A percentile compares a stretch with the other conserved stretches of the same genome.
Conservation (phyloP, 2,113 vertebrate species). For the Gorsachius goisagi region DNA sequence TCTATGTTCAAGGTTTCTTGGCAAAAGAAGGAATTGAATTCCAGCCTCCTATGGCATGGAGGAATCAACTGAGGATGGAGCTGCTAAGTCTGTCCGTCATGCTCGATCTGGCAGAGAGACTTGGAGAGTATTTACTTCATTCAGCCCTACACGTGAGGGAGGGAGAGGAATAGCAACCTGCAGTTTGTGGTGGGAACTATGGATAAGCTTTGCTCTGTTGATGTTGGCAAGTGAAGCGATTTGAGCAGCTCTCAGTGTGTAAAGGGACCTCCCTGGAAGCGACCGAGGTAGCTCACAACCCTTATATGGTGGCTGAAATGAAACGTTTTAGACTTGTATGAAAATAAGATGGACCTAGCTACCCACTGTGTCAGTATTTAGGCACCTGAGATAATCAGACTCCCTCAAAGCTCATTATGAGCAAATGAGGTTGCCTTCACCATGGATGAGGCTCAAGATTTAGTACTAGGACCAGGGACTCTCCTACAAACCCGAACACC, state of each 20-base stretch:
- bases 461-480: not conserved
- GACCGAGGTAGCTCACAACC: not conserved
- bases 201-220: not conserved
- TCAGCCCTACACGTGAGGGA: not conserved
- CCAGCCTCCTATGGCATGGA: not conserved
- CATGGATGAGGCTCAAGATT: not conserved
- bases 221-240: not conserved
- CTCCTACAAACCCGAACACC: not conserved
- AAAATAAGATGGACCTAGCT: not conserved
- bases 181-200: not conserved
- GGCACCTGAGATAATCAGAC: not conserved
- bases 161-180: not conserved
- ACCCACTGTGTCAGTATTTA: not conserved
- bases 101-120: not conserved
- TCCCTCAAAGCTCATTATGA: not conserved
- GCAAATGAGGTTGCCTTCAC: not conserved
- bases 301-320: not conserved
- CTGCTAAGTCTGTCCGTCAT: rapidly evolving
- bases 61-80: not conserved
- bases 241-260: not conserved
- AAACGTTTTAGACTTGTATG: not conserved
- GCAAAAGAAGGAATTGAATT: not conserved
- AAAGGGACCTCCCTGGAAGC: not conserved
- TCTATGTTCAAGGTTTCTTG: not conserved
- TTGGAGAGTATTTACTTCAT: not conserved